Base-by-base conservation (phyloP, 2,797 vertebrate genomes). In the Amblyopsis hoosieri region DNA sequence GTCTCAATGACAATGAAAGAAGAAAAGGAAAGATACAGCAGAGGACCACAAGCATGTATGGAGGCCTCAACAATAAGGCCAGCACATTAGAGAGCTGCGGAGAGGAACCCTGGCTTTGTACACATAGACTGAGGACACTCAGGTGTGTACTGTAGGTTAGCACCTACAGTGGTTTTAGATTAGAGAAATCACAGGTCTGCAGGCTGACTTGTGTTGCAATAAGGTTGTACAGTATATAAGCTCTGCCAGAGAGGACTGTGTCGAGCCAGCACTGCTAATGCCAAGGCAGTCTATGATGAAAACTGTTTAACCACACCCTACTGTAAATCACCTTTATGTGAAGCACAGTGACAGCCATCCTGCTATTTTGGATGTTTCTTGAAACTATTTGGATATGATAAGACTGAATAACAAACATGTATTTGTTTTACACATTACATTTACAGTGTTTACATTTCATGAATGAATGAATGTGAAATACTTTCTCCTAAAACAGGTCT, bases 121-220 rank as follows among this genome's bases (percentile, higher is more conserved):
- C 23, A 23, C 23, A 23, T 23, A 23, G 23, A 23, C 3, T 23
- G 19, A 23, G 19, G 2, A 23, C 19, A 23, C 19, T 23, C 19
- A 2, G 19, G 19, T 23, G 19, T 23, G 19, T 23, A 23, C 19
- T 23, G 82, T 73, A 62, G 58, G 75, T 84, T 75, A 81, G 74
- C 63, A 71, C 63, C 61, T 52, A 58, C 23, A 23, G 23, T 23
- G 23, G 67, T 78, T 72, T 75, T 65, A 78, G 81, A 86, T 80
- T 73, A 76, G 54, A 76, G 69, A 66, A 80, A 81, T 81, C 79
- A 84, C 72, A 81, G 66, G 66, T 76, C 65, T 77, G 69, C 69
- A 60, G 8, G 66, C 11, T 15, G 60, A 62, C 76, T 6, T 54
- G 77, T 76, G 68, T 70, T 59, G 67, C 56, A 46, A 86, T 84